phyloP scores from a whole-genome alignment of 2,113 vertebrate genomes.

The Cygnus atratus region DNA sequence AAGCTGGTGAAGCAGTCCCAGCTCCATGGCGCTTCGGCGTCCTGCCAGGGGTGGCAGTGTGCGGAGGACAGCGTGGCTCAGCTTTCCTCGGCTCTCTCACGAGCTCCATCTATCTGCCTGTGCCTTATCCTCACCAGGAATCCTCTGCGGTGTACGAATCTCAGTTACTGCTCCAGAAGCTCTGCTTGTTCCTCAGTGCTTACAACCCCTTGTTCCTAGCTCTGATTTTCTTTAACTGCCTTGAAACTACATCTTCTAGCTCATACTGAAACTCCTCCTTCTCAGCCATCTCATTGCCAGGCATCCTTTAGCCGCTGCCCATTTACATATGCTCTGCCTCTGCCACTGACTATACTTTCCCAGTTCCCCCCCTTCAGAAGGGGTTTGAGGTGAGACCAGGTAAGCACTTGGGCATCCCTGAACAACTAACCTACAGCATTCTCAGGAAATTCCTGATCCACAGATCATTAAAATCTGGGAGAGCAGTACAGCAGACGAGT shows the following conservation, averaged over 20 bases:
- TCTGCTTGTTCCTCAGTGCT: background rate
- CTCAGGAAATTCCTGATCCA: background rate
- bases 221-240: background rate
- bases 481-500: background rate
- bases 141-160: background rate
- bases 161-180: background rate
- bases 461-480: background rate
- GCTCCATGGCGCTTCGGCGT: fast-evolving
- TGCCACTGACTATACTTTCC: background rate
- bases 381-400: background rate
- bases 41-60: background rate
- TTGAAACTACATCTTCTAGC: background rate
- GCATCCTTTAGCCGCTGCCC: background rate
- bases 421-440: background rate
- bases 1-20: fast-evolving
- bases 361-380: background rate
- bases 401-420: background rate
- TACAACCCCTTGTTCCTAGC: background rate
- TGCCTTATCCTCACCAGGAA: background rate
- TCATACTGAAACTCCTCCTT: background rate
- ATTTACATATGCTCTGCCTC: background rate
- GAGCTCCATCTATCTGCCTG: background rate
- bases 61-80: background rate
- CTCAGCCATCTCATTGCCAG: background rate
- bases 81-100: background rate